A percentile compares a stretch with the other conserved stretches of the same genome.
phyloP scores from a whole-genome alignment of 2,113 vertebrate genomes.

The Peromyscus leucopus region DNA sequence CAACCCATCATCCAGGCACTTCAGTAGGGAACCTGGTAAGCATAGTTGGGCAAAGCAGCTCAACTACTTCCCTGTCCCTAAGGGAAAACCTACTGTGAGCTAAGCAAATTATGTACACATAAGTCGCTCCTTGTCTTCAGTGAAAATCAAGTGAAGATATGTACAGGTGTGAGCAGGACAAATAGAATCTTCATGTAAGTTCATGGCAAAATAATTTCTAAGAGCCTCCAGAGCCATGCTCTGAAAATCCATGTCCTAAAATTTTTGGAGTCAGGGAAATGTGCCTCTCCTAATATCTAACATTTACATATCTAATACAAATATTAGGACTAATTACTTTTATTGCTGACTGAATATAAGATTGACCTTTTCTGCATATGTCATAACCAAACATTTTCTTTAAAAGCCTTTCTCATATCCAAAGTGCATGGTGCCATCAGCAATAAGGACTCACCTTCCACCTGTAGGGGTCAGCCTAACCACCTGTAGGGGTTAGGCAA shows the following conservation, averaged over 20 bases:
- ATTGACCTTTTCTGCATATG: not conserved
- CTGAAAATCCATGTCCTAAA: not conserved
- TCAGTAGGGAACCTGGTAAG: not conserved
- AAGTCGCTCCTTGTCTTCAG: not conserved
- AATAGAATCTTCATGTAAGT: not conserved
- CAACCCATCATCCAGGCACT: not conserved
- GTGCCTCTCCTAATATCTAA: not conserved
- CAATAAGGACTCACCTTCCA: not conserved
- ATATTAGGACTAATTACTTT: conserved; percentile 31
- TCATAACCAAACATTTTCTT: conserved; percentile 26
- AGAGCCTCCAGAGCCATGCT: not conserved
- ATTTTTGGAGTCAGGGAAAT: conserved; percentile 5
- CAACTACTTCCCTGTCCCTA: not conserved
- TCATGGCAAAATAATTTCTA: conserved; percentile 10
- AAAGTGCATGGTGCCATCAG: not conserved
- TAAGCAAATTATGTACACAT: not conserved
- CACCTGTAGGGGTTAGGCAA: not conserved
- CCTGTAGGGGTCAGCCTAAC: not conserved
- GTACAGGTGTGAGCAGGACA: not conserved
- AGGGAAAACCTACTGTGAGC: not conserved
- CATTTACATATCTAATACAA: conserved; percentile 21
- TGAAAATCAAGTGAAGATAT: not conserved
- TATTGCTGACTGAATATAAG: conserved; percentile 37
- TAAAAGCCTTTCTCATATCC: not conserved
- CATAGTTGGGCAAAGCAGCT: not conserved